Base-by-base conservation (phyloP, 2,888 invertebrate genomes). In the Tethea ocularis region DNA sequence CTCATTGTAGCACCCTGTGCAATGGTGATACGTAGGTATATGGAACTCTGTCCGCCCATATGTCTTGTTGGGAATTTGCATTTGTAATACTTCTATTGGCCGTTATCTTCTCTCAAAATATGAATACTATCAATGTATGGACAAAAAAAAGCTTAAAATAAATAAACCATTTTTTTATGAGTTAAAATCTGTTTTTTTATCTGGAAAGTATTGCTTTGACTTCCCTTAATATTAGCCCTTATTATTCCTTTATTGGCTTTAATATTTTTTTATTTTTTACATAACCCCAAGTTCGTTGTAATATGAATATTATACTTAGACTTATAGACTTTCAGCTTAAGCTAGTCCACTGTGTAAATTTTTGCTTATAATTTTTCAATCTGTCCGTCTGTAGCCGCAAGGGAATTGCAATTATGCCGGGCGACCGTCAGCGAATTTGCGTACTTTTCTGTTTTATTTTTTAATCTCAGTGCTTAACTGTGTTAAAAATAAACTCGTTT, bases 361-460 rank as follows among this genome's bases (percentile, higher is more conserved):
- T 46, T 20, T 2, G 68, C 65, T 54, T 70, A 74, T 74, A 83
- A 82, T 86, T 84, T 20, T 46, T 78, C 79, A 86, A 86, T 86
- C 77, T 78, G 82, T 76, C 79, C 69, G 85, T 82, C 85, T 83
- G 83, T 82, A 71, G 71, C 89, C 84, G 78, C 75, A 59, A 78
- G 87, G 83, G 68, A 66, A 74, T 80, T 81, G 79, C 83, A 86
- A 82, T 83, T 84, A 84, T 76, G 69, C 69, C 61, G 63, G 63
- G 54, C 52, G 58, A 67, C 62, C 63, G 63, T 72, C 74, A 75
- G 69, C 70, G 68, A 68, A 73, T 75, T 76, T 69, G 59, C 61
- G 62, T 57, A 22, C 64, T 70, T 69, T 73, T 72, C 69, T 68
- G 71, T 84, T 83, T 80, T 83, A 82, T 86, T 86, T 87, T 80